Base-by-base conservation (phyloP, 1,140 invertebrate species). In the Neelides sp. region DNA sequence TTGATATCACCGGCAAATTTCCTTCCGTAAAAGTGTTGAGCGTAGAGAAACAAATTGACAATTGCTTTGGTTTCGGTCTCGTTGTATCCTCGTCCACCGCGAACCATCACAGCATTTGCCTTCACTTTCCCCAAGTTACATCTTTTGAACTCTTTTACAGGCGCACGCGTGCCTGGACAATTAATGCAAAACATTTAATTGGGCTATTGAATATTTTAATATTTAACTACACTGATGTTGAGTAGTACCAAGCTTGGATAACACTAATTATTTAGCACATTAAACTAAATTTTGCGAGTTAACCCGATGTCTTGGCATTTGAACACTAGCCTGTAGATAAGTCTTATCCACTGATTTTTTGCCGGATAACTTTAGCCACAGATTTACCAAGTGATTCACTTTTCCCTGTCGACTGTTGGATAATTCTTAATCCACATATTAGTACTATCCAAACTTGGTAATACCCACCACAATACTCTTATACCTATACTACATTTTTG, bases 121-220 rank as follows among this genome's bases (percentile, higher is more conserved):
- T 90, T 84, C 0, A 95, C 86, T 65, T 81, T 82, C 13, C 91
- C 92, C 20, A 98, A 67, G 69, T 95, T 92, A 65, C 93, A 98
- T 17, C 73, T 68, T 40, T 72, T 67, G 65, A 88, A 95, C n/a
- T 89, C 78, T 30, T 77, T 74, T 22, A 87, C 77, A 19, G 80
- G 74, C 0, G 78, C 78, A 15, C 86, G 74, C 1, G 82, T 86
- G 8, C 77, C 78, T 79, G 61, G n/a, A 15, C 23, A 4, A 5
- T 43, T 10, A 19, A 23, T 43, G 20, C 17, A 30, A n/a, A 45
- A 45, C n/a, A 7, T 12, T 19, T 45, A 30, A 45, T 30, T 43
- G 20, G 3, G 4, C 27, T 42, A 15, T n/a, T 5, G 7, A 23
- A 4, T 22, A n/a, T 4, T 39, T 19, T 7, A 39, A 39, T 4